Evolutionary conservation across 2,113 vertebrate species (phyloP), one percentile per base, ranked within the genome.

Genomic region (Laticauda colubrina): DNA sequence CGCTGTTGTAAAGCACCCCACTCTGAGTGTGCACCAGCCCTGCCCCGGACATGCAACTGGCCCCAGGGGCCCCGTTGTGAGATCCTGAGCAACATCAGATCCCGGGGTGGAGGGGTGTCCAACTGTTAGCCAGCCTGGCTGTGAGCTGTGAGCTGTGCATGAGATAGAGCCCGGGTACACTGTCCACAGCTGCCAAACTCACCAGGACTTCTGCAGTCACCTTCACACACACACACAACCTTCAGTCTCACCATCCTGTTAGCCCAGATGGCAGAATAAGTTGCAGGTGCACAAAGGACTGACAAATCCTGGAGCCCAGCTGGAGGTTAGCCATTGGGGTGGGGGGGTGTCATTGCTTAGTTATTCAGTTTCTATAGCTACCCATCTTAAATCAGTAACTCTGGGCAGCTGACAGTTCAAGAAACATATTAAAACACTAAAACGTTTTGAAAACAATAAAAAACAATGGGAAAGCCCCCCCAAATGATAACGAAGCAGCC

Each of bases 151-250:
- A 20, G n/a, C 15, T 39, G 18, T 9, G 18, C 0, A 2, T 39
- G 75, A 39, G 75, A 21, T 9, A 21, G 34, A 39, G 18, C 18
- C 75, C 75, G 4, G 18, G 21, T 2, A 21, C 34, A 1, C 6
- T 20, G 15, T 34, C n/a, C n/a, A 39, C 14, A 18, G 69, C 14
- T 3, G 6, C 15, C 69, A 81, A 39, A 21, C 7, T 21, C 75
- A 9, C 34, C 18, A 43, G 34, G 69, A 39, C n/a, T 7, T 5
- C 2, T 39, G 6, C 39, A 18, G 18, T 10, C 34, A 39, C 64
- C 2, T 69, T n/a, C 4, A 4, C 29, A 18, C 55, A 5, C 61
- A 1, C 8, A 0, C 61, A 1, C 7, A 1, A 26, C 0, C 11
- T 64, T 39, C 69, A 81, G n/a, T 39, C 15, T 75, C n/a, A 34